These are phyloP conservation scores for Encarsia formosa DNA, from an alignment of 2,888 invertebrate genomes.

Conservation along the genomic window DNA sequence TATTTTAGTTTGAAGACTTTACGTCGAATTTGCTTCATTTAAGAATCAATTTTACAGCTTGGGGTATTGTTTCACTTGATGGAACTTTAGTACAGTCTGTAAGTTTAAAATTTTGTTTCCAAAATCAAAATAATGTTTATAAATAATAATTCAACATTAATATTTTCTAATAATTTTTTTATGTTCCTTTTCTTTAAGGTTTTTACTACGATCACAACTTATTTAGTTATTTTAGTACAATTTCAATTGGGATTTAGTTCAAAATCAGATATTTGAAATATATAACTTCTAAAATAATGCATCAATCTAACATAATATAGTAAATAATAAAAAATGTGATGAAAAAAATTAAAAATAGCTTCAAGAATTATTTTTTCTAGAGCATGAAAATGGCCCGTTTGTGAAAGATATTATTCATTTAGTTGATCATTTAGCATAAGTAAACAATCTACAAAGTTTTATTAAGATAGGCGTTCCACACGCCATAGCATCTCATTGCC, in stretches of 20 bases:
- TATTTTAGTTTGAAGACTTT: constrained; percentile 15
- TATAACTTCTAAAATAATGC: too few relatives aligned
- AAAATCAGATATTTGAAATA: too few relatives aligned
- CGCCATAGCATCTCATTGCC: too few relatives aligned
- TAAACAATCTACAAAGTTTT: too few relatives aligned
- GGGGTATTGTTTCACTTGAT: constrained; percentile 10
- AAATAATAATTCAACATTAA: background rate
- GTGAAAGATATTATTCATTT: too few relatives aligned
- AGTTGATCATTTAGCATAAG: too few relatives aligned
- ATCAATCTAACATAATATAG: too few relatives aligned
- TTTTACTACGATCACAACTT: constrained; percentile 15
- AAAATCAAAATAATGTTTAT: background rate
- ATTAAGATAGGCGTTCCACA: too few relatives aligned
- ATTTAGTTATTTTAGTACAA: constrained; percentile 11
- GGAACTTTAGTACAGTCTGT: constrained; percentile 12
- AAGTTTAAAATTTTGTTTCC: background rate
- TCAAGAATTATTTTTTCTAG: too few relatives aligned
- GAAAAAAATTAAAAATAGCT: too few relatives aligned
- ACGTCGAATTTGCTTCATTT: constrained; percentile 5
- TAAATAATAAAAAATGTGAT: too few relatives aligned
- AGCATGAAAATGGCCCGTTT: too few relatives aligned
- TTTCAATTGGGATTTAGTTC: background rate
- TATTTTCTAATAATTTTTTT: background rate
- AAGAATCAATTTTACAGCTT: constrained; percentile 11
- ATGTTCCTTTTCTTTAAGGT: constrained; percentile 1